A percentile compares a stretch with the other conserved stretches of the same genome.
phyloP scores from a whole-genome alignment of 2,888 invertebrate species.

The Pachycephus smyrnensis region DNA sequence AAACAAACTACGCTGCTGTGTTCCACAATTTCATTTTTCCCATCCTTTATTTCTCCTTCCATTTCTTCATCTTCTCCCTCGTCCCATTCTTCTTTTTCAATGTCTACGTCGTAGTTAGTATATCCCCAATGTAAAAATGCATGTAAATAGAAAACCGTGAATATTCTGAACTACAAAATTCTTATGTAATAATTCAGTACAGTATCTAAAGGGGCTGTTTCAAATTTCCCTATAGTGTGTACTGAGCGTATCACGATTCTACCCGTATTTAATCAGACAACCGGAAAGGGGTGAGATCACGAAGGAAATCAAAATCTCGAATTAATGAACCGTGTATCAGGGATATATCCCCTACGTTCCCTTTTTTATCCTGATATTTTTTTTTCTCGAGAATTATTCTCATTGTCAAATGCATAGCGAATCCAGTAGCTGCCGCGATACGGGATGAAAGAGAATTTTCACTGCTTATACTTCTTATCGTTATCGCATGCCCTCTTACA shows the following conservation, averaged over 20 bases:
- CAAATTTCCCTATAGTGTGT: background rate
- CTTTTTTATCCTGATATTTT: background rate
- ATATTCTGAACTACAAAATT: background rate
- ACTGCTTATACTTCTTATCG: background rate
- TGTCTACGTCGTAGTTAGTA: background rate
- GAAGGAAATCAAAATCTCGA: slow-evolving; percentile 10
- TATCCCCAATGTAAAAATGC: background rate
- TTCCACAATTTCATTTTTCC: slow-evolving; percentile 20
- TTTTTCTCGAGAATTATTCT: background rate
- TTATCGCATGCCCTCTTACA: background rate
- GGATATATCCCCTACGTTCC: background rate
- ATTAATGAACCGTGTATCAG: slow-evolving; percentile 31
- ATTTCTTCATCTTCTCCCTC: slow-evolving; percentile 22
- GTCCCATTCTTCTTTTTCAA: slow-evolving; percentile 2
- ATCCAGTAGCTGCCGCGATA: background rate
- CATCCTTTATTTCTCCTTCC: background rate
- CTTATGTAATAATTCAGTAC: background rate
- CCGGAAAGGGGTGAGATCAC: background rate
- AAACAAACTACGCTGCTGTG: background rate
- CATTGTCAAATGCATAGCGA: background rate
- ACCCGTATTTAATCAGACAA: background rate
- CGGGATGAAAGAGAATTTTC: background rate
- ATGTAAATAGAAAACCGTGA: background rate
- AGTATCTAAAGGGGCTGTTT: background rate
- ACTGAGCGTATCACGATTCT: background rate